phyloP scores from a whole-genome alignment of 1,140 invertebrate species.

The Yoshiicerus persimilis region DNA sequence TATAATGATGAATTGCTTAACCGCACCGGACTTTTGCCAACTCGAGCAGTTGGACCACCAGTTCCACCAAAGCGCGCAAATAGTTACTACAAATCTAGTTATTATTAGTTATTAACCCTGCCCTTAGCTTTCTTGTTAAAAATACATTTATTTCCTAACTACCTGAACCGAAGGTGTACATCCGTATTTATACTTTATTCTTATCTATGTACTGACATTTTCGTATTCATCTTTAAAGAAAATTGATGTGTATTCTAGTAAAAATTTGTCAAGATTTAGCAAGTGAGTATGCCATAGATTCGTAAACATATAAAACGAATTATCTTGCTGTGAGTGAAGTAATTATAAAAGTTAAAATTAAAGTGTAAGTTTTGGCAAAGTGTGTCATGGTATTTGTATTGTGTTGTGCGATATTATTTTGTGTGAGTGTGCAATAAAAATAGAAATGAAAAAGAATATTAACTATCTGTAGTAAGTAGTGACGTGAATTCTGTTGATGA shows the following conservation, averaged over 20 bases:
- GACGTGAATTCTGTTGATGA: too few species aligned
- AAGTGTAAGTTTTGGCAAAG: too few species aligned
- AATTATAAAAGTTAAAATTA: not conserved
- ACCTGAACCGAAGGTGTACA: too few species aligned
- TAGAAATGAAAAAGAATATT: not conserved
- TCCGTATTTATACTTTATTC: too few species aligned
- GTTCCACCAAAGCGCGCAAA: not conserved
- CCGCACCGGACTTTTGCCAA: not conserved
- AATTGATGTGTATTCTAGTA: too few species aligned
- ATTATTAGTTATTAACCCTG: not conserved
- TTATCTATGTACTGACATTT: too few species aligned
- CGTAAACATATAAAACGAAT: too few species aligned
- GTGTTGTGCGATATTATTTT: not conserved
- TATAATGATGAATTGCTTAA: not conserved
- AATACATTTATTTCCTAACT: not conserved
- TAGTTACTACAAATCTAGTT: not conserved
- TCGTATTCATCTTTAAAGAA: too few species aligned
- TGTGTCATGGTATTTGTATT: not conserved
- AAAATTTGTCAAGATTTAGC: too few species aligned
- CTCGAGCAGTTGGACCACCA: not conserved
- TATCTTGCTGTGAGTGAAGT: too few species aligned
- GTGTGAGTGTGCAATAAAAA: not conserved
- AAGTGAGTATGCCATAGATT: too few species aligned
- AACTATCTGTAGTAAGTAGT: not conserved
- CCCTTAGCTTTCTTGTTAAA: not conserved